These are phyloP conservation scores for Martes martes DNA, from an alignment of 2,113 vertebrate species.

Conservation along the genomic window DNA sequence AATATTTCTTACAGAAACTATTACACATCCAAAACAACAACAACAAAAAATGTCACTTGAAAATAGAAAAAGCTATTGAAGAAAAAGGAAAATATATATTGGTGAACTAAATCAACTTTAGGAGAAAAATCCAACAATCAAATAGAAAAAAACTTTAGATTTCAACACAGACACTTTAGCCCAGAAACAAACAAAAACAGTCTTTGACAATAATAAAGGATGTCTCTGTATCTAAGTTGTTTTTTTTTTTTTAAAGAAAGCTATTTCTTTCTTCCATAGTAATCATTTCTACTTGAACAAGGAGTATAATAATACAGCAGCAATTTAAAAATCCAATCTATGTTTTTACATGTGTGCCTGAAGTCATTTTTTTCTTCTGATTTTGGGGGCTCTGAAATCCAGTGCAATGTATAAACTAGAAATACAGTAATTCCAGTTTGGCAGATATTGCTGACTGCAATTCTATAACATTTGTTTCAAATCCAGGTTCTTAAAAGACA, in stretches of 20 bases:
- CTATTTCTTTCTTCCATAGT: not conserved
- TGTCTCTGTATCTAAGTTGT: not conserved
- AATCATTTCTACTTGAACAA: not conserved
- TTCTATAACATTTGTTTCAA: not conserved
- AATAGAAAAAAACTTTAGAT: not conserved
- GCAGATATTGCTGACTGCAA: not conserved
- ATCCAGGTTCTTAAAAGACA: not conserved
- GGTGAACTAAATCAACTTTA: not conserved
- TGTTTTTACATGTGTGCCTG: not conserved
- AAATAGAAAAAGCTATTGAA: not conserved
- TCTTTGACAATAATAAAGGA: not conserved
- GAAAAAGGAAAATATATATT: not conserved
- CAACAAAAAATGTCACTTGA: not conserved
- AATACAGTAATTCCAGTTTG: not conserved
- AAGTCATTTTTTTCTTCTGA: not conserved
- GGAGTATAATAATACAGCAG: not conserved
- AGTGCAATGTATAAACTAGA: not conserved
- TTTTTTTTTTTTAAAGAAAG: not conserved
- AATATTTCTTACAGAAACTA: conserved; percentile 17
- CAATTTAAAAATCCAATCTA: not conserved
- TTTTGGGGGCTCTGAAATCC: not conserved
- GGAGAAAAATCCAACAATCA: not conserved
- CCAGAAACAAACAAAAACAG: not conserved
- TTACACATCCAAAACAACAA: not conserved
- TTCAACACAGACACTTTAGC: not conserved